These are phyloP conservation scores for Gobiocypris rarus DNA, from an alignment of 2,113 vertebrate genomes.

Conservation along the genomic window DNA sequence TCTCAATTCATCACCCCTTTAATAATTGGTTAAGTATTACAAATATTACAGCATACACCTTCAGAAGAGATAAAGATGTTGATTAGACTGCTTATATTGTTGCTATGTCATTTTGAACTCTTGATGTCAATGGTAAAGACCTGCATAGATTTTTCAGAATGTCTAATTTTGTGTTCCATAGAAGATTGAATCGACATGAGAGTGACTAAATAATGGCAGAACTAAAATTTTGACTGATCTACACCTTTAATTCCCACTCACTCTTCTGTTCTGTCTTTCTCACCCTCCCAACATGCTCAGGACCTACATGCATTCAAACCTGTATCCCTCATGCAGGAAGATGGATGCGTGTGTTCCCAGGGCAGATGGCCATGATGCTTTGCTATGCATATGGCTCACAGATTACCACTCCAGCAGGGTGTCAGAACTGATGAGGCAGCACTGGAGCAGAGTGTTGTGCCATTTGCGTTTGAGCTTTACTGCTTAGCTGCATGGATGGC, in stretches of 20 bases:
- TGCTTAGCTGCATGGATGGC: slow-evolving; percentile 63
- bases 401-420: slow-evolving; percentile 68
- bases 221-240: not conserved
- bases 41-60: no score
- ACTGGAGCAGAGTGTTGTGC: slow-evolving; percentile 63
- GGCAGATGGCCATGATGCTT: slow-evolving; percentile 74
- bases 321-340: slow-evolving; percentile 66
- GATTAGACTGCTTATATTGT: not conserved
- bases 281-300: slow-evolving; percentile 11
- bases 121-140: not conserved
- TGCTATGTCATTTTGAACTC: not conserved
- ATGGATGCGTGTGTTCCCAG: slow-evolving; percentile 73
- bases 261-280: slow-evolving; percentile 6
- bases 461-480: slow-evolving; percentile 60
- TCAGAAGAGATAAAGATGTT: not conserved
- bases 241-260: slow-evolving; percentile 21
- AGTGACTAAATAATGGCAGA: not conserved
- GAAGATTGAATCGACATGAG: not conserved
- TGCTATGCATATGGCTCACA: slow-evolving; percentile 67
- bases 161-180: not conserved
- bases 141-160: not conserved
- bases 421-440: slow-evolving; percentile 69
- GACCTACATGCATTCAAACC: slow-evolving; percentile 19
- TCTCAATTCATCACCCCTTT: no score
- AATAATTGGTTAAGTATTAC: not conserved